Percentiles rank a stretch among this genome's conserved stretches.
phyloP scores from a whole-genome alignment of 1,140 invertebrate genomes.

The Sitobion miscanthi region DNA sequence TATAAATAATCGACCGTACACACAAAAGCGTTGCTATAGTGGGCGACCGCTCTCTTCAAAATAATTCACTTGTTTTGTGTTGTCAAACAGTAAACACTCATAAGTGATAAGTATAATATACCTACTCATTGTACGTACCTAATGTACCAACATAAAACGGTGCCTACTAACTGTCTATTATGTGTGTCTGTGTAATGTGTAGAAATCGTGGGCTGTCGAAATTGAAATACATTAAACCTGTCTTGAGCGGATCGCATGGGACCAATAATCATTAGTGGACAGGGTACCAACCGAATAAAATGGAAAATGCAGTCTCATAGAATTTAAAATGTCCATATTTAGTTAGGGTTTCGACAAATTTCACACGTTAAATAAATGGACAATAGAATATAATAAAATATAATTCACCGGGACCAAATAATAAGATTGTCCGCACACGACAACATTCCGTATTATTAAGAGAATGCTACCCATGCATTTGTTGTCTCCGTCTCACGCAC shows the following conservation, averaged over 20 bases:
- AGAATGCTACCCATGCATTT: too few species aligned
- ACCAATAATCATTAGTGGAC: background rate
- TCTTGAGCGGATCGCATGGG: background rate
- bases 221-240: background rate
- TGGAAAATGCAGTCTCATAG: background rate
- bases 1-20: background rate
- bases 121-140: background rate
- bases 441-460: too few species aligned
- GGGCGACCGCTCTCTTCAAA: background rate
- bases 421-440: too few species aligned
- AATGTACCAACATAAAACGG: background rate
- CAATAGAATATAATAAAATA: background rate
- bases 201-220: background rate
- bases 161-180: background rate
- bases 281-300: background rate
- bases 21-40: background rate
- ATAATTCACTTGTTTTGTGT: background rate
- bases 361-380: background rate
- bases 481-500: too few species aligned
- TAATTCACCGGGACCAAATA: background rate
- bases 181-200: background rate
- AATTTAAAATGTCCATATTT: background rate
- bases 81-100: background rate
- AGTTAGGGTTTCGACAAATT: background rate
- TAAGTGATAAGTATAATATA: conserved; percentile 3